Base-by-base conservation (phyloP, 2,797 vertebrate genomes). In the Epinephelus malabaricus region DNA sequence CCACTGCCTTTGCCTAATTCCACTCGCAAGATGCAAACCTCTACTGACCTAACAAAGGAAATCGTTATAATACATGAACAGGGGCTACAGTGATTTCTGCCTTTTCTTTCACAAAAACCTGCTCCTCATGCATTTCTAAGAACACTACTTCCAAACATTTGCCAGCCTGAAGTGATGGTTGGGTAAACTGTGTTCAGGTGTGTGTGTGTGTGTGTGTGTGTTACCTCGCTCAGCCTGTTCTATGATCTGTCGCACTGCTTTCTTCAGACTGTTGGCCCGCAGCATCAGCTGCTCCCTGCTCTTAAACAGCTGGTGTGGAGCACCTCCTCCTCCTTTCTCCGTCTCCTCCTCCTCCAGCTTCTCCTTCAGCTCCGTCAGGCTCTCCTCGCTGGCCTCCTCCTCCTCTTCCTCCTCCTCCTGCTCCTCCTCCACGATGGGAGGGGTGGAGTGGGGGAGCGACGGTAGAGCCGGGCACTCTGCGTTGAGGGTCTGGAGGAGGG, bases 181-280 rank as follows among this genome's bases (percentile, higher is more conserved):
- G 34, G 30, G 34, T 34, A 8, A 8, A 34, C 34, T 34, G 40
- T 43, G 40, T 30, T 75, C 10, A n/a, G 63, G 30, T 17, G 14
- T 45, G 43, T 45, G 43, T 38, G 38, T 11, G 38, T 40, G 14
- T 46, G 4, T 14, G 45, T 14, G 15, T 18, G 49, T 7, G 10
- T 76, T 89, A 99, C 98, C 97, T 97, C 97, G 97, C 93, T 97
- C 96, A 0, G 97, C 97, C 92, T 99, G 98, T 81, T 99, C 97
- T 38, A 99, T 98, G 91, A 99, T 98, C 91, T 99, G 97, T 69
- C 98, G 94, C 69, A 99, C 96, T 0, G 98, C 98, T 86, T 99
- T 99, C 95, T 99, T 99, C 92, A 99, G 94, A 83, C 98, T 99
- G 94, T 99, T 98, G 74, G 98, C 98, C 43, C 98, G 89, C 14